A percentile compares a stretch with the other conserved stretches of the same genome.
These are phyloP conservation scores for Psilopsiagon aymara DNA, from an alignment of 2,113 vertebrate species.

Conservation along the genomic window DNA sequence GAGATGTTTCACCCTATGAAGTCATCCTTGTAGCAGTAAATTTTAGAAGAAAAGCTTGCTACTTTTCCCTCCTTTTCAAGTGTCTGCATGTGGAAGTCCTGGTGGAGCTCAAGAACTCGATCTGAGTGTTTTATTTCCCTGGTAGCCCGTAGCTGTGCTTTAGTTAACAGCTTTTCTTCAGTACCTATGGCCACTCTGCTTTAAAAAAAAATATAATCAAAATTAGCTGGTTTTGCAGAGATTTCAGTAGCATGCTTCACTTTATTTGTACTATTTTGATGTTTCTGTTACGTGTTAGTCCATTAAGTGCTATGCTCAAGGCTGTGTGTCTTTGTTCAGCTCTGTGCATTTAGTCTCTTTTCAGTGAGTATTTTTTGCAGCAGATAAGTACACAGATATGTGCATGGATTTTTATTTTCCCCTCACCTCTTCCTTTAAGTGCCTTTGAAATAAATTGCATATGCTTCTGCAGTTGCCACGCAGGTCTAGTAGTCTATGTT, in stretches of 20 bases:
- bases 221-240: constrained; percentile 1
- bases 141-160: neutral
- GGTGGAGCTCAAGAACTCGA: neutral
- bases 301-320: neutral
- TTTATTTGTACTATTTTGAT: neutral
- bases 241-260: constrained; percentile 14
- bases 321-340: constrained; percentile 4
- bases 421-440: neutral
- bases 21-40: neutral
- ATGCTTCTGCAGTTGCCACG: neutral
- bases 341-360: constrained; percentile 27
- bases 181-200: constrained; percentile 10
- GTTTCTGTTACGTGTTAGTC: neutral
- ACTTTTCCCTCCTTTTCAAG: neutral
- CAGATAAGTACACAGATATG: neutral
- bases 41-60: neutral
- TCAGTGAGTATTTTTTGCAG: neutral
- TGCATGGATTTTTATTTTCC: constrained; percentile 14
- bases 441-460: constrained; percentile 33
- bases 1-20: neutral
- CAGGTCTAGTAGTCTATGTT: neutral
- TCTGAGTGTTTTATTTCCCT: neutral
- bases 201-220: neutral
- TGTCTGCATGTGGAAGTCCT: neutral
- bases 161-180: constrained; percentile 30